Evolutionary conservation across 2,113 vertebrate genomes (phyloP).

Genomic region (Tinamus guttatus): DNA sequence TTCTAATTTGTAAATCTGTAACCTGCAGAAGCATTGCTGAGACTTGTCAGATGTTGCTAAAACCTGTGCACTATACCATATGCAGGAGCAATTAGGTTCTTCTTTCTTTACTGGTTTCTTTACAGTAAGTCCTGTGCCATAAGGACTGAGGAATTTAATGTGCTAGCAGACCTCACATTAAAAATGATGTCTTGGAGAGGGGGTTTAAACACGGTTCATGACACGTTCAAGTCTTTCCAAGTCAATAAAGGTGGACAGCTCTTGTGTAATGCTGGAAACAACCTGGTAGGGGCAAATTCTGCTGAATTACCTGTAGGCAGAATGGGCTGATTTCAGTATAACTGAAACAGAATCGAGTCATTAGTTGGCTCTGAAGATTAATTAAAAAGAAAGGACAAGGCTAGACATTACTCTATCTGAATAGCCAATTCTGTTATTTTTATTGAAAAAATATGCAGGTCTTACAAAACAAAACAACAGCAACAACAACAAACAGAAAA

Average conservation of each 20-base stretch:
- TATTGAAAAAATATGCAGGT: background rate
- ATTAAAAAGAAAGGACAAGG: background rate
- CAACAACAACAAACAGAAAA: too few relatives aligned
- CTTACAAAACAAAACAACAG: background rate
- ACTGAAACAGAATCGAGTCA: background rate
- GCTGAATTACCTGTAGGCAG: background rate
- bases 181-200: background rate
- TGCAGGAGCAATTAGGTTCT: background rate
- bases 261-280: background rate
- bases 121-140: background rate
- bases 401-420: background rate
- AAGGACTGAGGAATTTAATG: background rate
- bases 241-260: background rate
- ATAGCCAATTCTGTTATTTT: background rate
- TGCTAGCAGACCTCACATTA: background rate
- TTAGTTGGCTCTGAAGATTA: background rate
- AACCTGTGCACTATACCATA: background rate
- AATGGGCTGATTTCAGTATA: background rate
- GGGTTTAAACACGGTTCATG: background rate
- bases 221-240: background rate
- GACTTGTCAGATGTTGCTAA: too few relatives aligned
- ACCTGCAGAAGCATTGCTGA: background rate
- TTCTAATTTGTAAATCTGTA: background rate
- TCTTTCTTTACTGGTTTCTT: background rate
- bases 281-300: background rate